Percentiles rank a stretch among this genome's conserved stretches.
Evolutionary conservation across 2,113 vertebrate species (phyloP).

Genomic region (Etheostoma spectabile): DNA sequence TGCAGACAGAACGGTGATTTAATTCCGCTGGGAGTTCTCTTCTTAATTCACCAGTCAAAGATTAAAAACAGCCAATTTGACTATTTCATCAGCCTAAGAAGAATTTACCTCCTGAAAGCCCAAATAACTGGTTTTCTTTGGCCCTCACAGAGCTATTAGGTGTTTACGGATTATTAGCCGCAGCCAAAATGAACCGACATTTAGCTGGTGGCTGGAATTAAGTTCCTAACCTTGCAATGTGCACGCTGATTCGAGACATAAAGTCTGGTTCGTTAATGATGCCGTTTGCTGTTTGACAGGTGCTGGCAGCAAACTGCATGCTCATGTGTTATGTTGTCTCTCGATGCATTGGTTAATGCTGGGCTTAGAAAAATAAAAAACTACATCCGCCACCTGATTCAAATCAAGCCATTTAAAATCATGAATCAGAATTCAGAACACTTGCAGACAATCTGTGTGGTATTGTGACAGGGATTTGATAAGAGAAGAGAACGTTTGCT

Average conservation of each 20-base stretch:
- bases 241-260: slow-evolving; percentile 8
- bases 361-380: not conserved
- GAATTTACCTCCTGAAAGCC: not conserved
- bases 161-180: not conserved
- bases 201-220: slow-evolving; percentile 1
- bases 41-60: not conserved
- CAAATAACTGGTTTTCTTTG: slow-evolving; percentile 9
- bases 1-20: slow-evolving; percentile 40
- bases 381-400: not conserved
- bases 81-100: not conserved
- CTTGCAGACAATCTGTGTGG: not conserved
- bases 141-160: too few relatives aligned
- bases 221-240: not conserved
- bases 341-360: not conserved
- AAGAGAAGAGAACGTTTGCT: not conserved
- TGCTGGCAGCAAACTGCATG: slow-evolving; percentile 19
- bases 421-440: not conserved
- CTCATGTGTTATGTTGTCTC: slow-evolving; percentile 10
- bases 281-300: slow-evolving; percentile 27
- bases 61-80: slow-evolving; percentile 4
- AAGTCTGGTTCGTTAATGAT: slow-evolving; percentile 42
- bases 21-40: slow-evolving; percentile 19
- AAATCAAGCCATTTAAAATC: not conserved
- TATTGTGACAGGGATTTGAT: not conserved
- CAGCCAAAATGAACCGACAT: slow-evolving; percentile 31